Percentiles rank a stretch among this genome's conserved stretches.
Conservation (phyloP, 1,140 invertebrate genomes). For the Bombus picipes region DNA sequence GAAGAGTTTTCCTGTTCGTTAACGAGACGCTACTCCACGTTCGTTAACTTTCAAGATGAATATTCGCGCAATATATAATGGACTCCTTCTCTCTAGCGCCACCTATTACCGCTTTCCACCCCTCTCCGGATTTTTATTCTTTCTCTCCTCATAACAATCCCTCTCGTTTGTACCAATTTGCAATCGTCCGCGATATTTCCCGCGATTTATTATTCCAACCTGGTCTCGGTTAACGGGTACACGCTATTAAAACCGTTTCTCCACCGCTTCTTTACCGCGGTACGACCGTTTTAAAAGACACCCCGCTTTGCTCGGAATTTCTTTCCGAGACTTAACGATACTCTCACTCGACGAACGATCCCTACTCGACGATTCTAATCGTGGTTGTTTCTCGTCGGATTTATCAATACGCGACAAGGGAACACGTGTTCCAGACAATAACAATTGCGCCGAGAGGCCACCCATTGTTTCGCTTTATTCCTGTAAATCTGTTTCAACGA, state of each 20-base stretch:
- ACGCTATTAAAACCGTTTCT: slow-evolving; percentile 9
- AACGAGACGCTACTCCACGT: slow-evolving; percentile 65
- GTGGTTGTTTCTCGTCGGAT: neutral
- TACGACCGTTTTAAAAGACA: neutral
- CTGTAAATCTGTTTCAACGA: slow-evolving; percentile 18
- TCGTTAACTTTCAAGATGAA: slow-evolving; percentile 70
- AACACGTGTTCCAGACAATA: neutral
- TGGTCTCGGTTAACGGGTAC: slow-evolving; percentile 7
- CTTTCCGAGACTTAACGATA: neutral
- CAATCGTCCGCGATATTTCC: slow-evolving; percentile 52
- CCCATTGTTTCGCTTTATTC: slow-evolving; percentile 28
- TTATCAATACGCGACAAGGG: neutral
- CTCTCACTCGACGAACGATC: neutral
- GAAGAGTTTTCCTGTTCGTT: slow-evolving; percentile 63
- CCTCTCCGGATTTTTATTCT: neutral
- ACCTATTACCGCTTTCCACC: slow-evolving; percentile 19
- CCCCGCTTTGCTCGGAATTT: neutral
- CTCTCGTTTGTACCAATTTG: slow-evolving; percentile 57
- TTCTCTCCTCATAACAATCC: slow-evolving; percentile 55
- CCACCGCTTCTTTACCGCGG: neutral
- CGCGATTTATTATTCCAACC: slow-evolving; percentile 56
- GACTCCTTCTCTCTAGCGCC: slow-evolving; percentile 27
- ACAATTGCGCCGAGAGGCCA: neutral
- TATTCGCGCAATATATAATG: slow-evolving; percentile 52
- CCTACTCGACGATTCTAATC: neutral